Conservation (phyloP, 2,888 invertebrate species). For the Fragum fragum region DNA sequence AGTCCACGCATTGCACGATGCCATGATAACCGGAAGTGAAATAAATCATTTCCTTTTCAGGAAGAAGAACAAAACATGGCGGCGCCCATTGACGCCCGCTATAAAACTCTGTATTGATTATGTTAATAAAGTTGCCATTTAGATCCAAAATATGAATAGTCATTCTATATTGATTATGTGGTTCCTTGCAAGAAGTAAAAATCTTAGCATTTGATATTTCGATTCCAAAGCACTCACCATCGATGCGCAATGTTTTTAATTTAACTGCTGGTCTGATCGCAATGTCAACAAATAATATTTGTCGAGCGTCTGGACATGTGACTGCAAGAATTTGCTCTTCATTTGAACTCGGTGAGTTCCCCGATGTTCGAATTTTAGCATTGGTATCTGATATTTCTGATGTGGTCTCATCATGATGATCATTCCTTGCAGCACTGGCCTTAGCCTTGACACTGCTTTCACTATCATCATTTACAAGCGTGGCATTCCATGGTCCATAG, state of each 20-base stretch:
- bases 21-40: slow-evolving; percentile 6
- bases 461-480: not conserved
- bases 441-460: not conserved
- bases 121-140: not conserved
- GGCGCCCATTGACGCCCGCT: not conserved
- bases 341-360: not conserved
- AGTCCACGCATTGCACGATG: not conserved
- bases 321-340: not conserved
- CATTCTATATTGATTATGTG: not conserved
- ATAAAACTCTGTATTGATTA: not conserved
- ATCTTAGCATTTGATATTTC: not conserved
- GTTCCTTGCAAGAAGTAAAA: not conserved
- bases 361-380: too few relatives aligned
- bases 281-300: not conserved
- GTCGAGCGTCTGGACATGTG: not conserved
- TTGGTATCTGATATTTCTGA: too few relatives aligned
- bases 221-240: not conserved
- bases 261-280: not conserved
- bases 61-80: not conserved
- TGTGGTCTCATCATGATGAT: too few relatives aligned
- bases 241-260: not conserved
- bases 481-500: not conserved
- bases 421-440: too few relatives aligned
- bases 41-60: not conserved
- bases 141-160: not conserved